Conservation (phyloP, 2,797 vertebrate genomes). For the Scleropages formosus region DNA sequence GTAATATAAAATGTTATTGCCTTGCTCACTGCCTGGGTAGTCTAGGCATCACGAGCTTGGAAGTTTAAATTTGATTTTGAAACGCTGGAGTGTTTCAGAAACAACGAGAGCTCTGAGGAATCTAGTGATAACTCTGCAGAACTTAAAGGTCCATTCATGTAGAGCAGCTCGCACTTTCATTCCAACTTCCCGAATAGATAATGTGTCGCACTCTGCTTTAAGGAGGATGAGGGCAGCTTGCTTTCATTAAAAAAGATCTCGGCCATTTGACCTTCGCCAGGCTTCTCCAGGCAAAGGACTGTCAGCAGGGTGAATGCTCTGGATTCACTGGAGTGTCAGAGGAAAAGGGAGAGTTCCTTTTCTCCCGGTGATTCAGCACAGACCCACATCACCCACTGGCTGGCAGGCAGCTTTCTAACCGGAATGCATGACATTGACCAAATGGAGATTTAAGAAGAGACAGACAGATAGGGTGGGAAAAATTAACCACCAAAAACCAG, state of each 20-base stretch:
- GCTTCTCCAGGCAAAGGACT: conserved; percentile 49
- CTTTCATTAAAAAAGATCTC: conserved; percentile 49
- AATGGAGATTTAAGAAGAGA: conserved; percentile 47
- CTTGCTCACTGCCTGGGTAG: too few species aligned
- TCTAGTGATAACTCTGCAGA: conserved; percentile 36
- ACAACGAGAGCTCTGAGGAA: conserved; percentile 33
- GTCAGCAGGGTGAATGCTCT: conserved; percentile 39
- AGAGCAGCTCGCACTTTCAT: conserved; percentile 35
- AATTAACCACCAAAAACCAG: conserved; percentile 45
- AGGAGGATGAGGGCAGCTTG: conserved; percentile 47
- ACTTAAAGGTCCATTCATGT: conserved; percentile 23
- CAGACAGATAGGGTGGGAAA: conserved; percentile 58
- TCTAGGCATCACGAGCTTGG: too few species aligned
- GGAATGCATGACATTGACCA: conserved; percentile 48
- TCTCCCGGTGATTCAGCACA: conserved; percentile 44
- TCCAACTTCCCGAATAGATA: conserved; percentile 51
- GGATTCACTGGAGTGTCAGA: conserved; percentile 11
- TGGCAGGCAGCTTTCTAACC: conserved; percentile 45
- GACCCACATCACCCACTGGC: conserved; percentile 42
- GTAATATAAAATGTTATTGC: too few species aligned
- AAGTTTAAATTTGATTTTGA: too few species aligned
- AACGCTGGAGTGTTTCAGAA: conserved; percentile 28
- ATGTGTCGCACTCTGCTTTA: conserved; percentile 41
- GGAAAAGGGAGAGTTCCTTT: conserved; percentile 47
- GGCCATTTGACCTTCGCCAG: conserved; percentile 62